A percentile compares a stretch with the other conserved stretches of the same genome.
Conservation (phyloP, 2,888 invertebrate genomes). For the Cantharis lateralis region DNA sequence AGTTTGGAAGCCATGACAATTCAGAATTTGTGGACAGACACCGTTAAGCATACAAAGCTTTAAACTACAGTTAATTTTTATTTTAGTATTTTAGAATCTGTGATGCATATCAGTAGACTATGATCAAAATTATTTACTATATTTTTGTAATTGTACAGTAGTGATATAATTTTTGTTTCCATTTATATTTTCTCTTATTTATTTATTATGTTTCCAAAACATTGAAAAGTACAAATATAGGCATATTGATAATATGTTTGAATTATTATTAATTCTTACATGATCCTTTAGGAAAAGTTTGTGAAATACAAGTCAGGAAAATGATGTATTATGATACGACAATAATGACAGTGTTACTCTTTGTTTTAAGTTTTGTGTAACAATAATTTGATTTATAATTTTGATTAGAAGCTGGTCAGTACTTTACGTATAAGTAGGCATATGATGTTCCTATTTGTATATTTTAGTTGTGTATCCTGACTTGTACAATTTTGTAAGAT, state of each 20-base stretch:
- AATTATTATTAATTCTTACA: not conserved
- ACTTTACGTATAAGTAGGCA: not conserved
- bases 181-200: constrained; percentile 18
- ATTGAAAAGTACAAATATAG: constrained; percentile 1
- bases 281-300: not conserved
- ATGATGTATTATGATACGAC: not conserved
- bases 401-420: not conserved
- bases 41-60: constrained; percentile 87
- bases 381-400: not conserved
- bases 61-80: constrained; percentile 53
- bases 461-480: not conserved
- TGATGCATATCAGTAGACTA: constrained; percentile 53
- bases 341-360: not conserved
- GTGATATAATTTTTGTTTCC: constrained; percentile 22
- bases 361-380: not conserved
- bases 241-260: not conserved
- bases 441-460: not conserved
- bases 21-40: constrained; percentile 93
- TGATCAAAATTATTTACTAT: constrained; percentile 30
- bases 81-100: constrained; percentile 54
- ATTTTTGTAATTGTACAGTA: constrained; percentile 32
- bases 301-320: not conserved
- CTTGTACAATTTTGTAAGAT: not conserved
- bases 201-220: constrained; percentile 8
- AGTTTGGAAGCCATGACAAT: constrained; percentile 93